Conservation (phyloP, 1,140 invertebrate species). For the Euwallacea fornicatus region DNA sequence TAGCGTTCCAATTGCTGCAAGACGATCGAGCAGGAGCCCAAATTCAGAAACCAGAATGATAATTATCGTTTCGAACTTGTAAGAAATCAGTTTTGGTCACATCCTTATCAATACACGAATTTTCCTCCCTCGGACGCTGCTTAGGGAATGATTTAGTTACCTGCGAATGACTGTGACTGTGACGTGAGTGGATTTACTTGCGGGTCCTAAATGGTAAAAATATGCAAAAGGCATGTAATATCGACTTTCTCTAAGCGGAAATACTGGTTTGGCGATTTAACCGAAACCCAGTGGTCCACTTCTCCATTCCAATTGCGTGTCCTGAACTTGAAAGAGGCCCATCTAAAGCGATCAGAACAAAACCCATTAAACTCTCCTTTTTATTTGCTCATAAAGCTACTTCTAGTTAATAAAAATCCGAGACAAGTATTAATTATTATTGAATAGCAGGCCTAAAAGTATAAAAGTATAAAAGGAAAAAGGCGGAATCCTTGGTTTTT, state of each 20-base stretch:
- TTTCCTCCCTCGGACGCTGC: background rate
- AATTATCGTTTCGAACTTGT: background rate
- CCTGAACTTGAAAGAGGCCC: background rate
- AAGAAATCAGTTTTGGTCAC: background rate
- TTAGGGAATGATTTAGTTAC: too few species aligned
- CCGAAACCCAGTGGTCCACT: too few species aligned
- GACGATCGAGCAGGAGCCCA: background rate
- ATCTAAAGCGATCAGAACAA: background rate
- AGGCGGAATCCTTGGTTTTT: constrained; percentile 18
- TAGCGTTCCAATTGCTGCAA: background rate
- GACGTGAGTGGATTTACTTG: too few species aligned
- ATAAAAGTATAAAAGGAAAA: background rate
- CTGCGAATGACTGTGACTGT: too few species aligned
- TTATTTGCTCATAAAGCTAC: constrained; percentile 1
- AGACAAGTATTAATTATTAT: constrained; percentile 16
- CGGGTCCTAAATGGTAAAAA: too few species aligned
- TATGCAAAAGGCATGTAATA: too few species aligned
- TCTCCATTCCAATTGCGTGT: too few species aligned
- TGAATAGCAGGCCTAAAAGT: background rate
- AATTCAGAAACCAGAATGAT: background rate
- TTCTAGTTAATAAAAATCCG: constrained; percentile 1
- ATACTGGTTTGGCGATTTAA: too few species aligned
- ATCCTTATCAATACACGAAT: background rate
- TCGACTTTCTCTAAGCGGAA: too few species aligned
- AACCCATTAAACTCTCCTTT: constrained; percentile 3